These are phyloP conservation scores for Sphaerophoria rueppellii DNA, from an alignment of 2,888 invertebrate species.

Conservation along the genomic window DNA sequence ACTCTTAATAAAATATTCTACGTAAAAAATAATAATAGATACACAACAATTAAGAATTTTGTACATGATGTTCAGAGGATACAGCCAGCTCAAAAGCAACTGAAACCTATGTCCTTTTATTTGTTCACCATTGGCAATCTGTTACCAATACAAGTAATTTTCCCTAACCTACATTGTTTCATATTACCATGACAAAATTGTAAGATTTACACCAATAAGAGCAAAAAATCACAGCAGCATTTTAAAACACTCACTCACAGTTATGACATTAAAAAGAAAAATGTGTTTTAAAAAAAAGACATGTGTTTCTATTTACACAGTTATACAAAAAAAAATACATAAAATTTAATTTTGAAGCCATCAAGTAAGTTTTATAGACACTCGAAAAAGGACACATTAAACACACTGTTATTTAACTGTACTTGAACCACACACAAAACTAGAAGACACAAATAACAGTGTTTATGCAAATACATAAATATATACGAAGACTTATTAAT, in stretches of 20 bases:
- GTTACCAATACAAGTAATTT: slow-evolving; percentile 33
- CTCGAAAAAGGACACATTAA: slow-evolving; percentile 61
- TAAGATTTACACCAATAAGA: slow-evolving; percentile 56
- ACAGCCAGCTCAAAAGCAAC: slow-evolving; percentile 62
- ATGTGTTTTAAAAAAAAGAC: slow-evolving; percentile 23
- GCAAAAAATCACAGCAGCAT: slow-evolving; percentile 64
- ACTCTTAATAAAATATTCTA: slow-evolving; percentile 22
- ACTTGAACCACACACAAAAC: slow-evolving; percentile 58
- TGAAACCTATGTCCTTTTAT: slow-evolving; percentile 65
- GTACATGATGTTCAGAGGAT: slow-evolving; percentile 69
- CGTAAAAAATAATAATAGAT: slow-evolving; percentile 13
- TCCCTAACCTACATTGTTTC: slow-evolving; percentile 38
- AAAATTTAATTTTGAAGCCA: slow-evolving; percentile 49
- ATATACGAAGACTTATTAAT: slow-evolving; percentile 35
- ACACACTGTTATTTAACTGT: slow-evolving; percentile 44
- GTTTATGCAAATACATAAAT: slow-evolving; percentile 52
- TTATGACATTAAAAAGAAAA: slow-evolving; percentile 58
- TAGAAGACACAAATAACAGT: slow-evolving; percentile 63
- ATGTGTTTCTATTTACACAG: slow-evolving; percentile 50
- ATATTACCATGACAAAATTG: not conserved
- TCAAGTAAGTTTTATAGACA: slow-evolving; percentile 47
- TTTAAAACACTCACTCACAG: slow-evolving; percentile 62
- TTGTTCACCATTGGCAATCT: slow-evolving; percentile 60
- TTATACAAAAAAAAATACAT: slow-evolving; percentile 19
- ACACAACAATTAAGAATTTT: slow-evolving; percentile 40